A percentile compares a stretch with the other conserved stretches of the same genome.
phyloP scores from a whole-genome alignment of 2,888 invertebrate genomes.

The Campopleginae sp. region DNA sequence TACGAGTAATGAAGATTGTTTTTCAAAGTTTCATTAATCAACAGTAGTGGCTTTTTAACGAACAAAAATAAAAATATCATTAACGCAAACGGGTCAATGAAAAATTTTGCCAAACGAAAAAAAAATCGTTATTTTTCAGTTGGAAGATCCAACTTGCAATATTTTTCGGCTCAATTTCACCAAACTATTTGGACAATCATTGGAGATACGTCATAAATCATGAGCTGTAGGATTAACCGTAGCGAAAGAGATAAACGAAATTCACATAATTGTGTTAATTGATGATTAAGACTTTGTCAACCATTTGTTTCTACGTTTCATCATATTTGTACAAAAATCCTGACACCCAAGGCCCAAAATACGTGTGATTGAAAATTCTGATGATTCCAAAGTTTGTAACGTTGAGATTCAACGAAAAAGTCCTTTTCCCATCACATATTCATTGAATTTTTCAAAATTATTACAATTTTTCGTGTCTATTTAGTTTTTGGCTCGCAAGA shows the following conservation, averaged over 20 bases:
- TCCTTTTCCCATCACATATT: too few relatives aligned
- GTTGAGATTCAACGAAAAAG: too few relatives aligned
- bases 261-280: neutral
- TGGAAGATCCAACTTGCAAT: neutral
- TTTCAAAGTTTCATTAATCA: neutral
- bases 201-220: neutral
- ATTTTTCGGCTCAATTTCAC: neutral
- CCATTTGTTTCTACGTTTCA: neutral
- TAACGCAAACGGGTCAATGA: neutral
- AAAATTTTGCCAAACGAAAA: neutral
- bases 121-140: neutral
- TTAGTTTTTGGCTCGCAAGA: too few relatives aligned
- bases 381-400: too few relatives aligned
- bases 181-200: neutral
- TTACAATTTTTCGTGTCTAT: too few relatives aligned
- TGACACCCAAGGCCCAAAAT: neutral
- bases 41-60: slow-evolving; percentile 12
- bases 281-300: neutral
- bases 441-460: too few relatives aligned
- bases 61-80: neutral
- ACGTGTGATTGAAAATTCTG: slow-evolving; percentile 1
- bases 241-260: neutral
- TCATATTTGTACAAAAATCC: slow-evolving; percentile 3
- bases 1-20: neutral
- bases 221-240: neutral